phyloP scores from a whole-genome alignment of 2,797 vertebrate species.

The Enteromius unitaeniatus region DNA sequence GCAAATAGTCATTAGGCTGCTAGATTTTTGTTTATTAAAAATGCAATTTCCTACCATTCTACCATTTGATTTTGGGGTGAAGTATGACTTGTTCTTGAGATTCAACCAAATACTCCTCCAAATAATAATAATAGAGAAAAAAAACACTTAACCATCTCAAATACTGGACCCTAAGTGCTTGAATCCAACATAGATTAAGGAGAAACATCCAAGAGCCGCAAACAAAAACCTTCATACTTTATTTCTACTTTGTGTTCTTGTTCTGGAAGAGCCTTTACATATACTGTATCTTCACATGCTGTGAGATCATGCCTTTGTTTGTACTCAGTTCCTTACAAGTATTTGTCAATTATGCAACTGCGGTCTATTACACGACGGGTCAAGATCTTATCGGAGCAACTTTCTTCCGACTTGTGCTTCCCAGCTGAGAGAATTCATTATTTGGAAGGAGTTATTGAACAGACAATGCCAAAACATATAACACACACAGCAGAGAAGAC shows the following conservation, averaged over 20 bases:
- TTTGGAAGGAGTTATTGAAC: slow-evolving; percentile 68
- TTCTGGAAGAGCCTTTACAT: slow-evolving; percentile 68
- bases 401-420: slow-evolving; percentile 32
- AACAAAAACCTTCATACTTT: slow-evolving; percentile 36
- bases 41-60: background rate
- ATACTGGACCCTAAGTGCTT: slow-evolving; percentile 7
- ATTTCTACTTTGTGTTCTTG: slow-evolving; percentile 54
- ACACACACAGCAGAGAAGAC: slow-evolving; percentile 64
- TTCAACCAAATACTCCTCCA: background rate
- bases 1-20: background rate
- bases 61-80: background rate
- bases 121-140: background rate
- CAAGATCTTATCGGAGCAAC: slow-evolving; percentile 15
- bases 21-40: background rate
- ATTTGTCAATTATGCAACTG: slow-evolving; percentile 34
- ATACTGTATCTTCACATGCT: slow-evolving; percentile 61
- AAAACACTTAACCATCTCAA: background rate
- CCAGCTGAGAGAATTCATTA: slow-evolving; percentile 12
- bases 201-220: background rate
- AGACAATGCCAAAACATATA: slow-evolving; percentile 77
- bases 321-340: slow-evolving; percentile 20
- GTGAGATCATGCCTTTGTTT: slow-evolving; percentile 69
- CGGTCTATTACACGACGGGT: slow-evolving; percentile 20
- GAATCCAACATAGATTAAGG: slow-evolving; percentile 13
- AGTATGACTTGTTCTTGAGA: background rate